phyloP scores from a whole-genome alignment of 2,888 invertebrate species.

The Orchesellides sinensis region DNA sequence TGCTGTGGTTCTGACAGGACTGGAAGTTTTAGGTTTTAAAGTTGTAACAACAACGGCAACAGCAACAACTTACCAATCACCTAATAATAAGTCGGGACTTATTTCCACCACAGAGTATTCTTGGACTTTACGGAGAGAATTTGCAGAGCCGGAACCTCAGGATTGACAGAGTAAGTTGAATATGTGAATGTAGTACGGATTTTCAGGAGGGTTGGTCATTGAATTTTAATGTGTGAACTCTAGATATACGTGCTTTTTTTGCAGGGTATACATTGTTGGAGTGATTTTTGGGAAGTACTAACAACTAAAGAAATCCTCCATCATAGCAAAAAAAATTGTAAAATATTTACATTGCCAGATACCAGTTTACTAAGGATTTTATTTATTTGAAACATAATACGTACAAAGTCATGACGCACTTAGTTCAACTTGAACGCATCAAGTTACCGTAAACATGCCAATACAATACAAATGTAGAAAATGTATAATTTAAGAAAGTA shows the following conservation, averaged over 20 bases:
- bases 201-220: neutral
- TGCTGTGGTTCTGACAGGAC: constrained; percentile 87
- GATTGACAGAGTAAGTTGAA: constrained; percentile 39
- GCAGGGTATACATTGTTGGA: too few species aligned
- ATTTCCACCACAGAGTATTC: constrained; percentile 89
- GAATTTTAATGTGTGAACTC: neutral
- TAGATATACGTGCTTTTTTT: too few species aligned
- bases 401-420: constrained; percentile 39
- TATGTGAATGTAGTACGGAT: neutral
- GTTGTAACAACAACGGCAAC: constrained; percentile 87
- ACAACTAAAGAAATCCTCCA: too few species aligned
- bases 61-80: constrained; percentile 14
- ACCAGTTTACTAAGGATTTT: neutral
- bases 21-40: constrained; percentile 92
- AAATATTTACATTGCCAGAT: neutral
- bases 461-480: neutral
- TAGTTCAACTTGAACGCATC: constrained; percentile 34
- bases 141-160: constrained; percentile 87
- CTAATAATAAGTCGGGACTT: constrained; percentile 45
- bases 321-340: too few species aligned
- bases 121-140: constrained; percentile 96
- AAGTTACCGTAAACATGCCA: constrained; percentile 33
- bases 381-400: too few species aligned
- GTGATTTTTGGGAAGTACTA: too few species aligned
- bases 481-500: neutral